These are phyloP conservation scores for Platanista minor DNA, from an alignment of 2,113 vertebrate genomes.

Conservation along the genomic window DNA sequence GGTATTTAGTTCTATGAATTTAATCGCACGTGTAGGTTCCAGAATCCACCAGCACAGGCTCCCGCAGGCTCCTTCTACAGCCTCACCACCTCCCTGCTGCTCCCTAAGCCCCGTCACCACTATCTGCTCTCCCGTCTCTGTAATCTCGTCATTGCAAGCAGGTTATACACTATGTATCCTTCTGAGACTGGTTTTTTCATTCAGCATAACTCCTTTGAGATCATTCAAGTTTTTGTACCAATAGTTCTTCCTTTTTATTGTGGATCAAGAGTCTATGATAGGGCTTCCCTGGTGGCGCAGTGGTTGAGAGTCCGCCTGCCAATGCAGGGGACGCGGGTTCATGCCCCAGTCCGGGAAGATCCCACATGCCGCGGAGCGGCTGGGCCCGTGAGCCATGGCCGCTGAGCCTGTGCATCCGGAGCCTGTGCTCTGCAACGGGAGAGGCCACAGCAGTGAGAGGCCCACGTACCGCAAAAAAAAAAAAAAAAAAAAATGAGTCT, in stretches of 20 bases:
- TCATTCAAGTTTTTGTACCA: not conserved
- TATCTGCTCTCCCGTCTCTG: not conserved
- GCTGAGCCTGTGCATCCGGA: no score
- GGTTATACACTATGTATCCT: not conserved
- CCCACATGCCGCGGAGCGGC: no score
- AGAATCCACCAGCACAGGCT: fast-evolving
- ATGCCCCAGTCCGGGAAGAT: no score
- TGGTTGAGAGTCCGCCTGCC: no score
- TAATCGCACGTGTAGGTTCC: fast-evolving
- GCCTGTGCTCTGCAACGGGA: no score
- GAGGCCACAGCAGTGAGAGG: no score
- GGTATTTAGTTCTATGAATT: not conserved
- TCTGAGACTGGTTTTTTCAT: fast-evolving
- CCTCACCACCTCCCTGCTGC: no score
- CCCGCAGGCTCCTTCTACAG: not conserved
- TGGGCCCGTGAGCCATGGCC: no score
- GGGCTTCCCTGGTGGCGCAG: no score
- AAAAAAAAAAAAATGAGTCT: no score
- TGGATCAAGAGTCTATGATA: fast-evolving
- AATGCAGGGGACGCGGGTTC: no score
- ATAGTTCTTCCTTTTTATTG: fast-evolving
- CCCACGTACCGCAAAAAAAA: no score
- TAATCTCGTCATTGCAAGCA: not conserved
- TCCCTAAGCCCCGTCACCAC: fast-evolving
- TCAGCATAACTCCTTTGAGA: fast-evolving